These are phyloP conservation scores for Pseudobourletiella spinata DNA, from an alignment of 1,140 invertebrate genomes.

Conservation along the genomic window DNA sequence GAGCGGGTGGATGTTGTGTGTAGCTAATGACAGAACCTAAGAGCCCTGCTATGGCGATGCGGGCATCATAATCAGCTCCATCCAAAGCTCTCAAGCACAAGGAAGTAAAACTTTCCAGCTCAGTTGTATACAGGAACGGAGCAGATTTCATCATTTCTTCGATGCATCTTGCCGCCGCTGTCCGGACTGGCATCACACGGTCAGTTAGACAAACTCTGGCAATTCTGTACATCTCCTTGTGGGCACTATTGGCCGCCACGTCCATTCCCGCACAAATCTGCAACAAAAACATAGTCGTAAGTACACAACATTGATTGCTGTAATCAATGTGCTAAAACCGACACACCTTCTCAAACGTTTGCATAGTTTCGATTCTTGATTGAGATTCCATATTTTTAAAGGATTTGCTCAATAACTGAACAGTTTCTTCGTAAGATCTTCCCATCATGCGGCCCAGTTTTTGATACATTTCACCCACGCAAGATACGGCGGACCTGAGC, in stretches of 20 bases:
- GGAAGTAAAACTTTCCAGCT: slow-evolving; percentile 79
- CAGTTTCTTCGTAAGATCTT: slow-evolving; percentile 94
- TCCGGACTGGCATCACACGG: slow-evolving; percentile 79
- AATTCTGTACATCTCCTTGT: slow-evolving; percentile 88
- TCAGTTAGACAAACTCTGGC: slow-evolving; percentile 75
- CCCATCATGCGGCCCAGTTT: slow-evolving; percentile 97
- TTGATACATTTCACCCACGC: slow-evolving; percentile 94
- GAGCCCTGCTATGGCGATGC: slow-evolving; percentile 82
- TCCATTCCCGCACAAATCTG: slow-evolving; percentile 76
- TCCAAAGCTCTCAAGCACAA: slow-evolving; percentile 86
- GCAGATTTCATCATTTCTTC: slow-evolving; percentile 81
- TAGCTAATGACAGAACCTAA: slow-evolving; percentile 76
- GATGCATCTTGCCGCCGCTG: slow-evolving; percentile 67
- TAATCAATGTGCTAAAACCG: slow-evolving; percentile 1
- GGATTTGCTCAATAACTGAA: slow-evolving; percentile 82
- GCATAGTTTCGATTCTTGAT: slow-evolving; percentile 91
- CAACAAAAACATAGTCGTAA: background rate
- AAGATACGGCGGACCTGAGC: slow-evolving; percentile 88
- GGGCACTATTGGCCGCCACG: slow-evolving; percentile 69
- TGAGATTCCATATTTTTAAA: slow-evolving; percentile 92
- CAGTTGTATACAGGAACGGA: slow-evolving; percentile 75
- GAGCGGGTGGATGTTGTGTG: slow-evolving; percentile 52
- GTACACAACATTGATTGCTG: no score
- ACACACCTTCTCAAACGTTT: slow-evolving; percentile 79
- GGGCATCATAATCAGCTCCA: slow-evolving; percentile 87